Conservation (phyloP, 2,888 invertebrate genomes). For the Cistogaster globosa region DNA sequence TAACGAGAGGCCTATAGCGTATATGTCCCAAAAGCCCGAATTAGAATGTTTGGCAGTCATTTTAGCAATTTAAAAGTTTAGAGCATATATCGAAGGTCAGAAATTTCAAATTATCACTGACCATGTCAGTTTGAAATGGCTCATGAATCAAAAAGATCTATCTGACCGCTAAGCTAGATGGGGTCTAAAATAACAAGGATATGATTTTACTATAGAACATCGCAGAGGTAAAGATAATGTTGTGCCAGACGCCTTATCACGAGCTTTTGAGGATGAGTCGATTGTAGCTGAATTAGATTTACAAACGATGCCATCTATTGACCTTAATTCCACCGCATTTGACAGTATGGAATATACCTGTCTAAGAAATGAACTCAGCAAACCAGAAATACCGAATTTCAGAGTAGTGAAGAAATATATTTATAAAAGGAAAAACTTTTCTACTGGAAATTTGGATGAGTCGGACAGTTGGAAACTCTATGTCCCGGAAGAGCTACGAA, state of each 20-base stretch:
- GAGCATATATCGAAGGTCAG: background rate
- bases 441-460: background rate
- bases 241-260: background rate
- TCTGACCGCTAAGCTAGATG: slow-evolving; percentile 74
- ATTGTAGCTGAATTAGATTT: background rate
- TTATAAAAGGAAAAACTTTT: slow-evolving; percentile 8
- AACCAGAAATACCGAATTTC: slow-evolving; percentile 1
- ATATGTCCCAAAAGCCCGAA: background rate
- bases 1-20: background rate
- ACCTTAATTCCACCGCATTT: background rate
- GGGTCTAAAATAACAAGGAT: slow-evolving; percentile 49
- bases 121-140: slow-evolving; percentile 74
- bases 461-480: background rate
- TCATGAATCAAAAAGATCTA: slow-evolving; percentile 73
- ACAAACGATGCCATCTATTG: background rate
- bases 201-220: no score
- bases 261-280: background rate
- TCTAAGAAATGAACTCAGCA: background rate
- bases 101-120: slow-evolving; percentile 71
- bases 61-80: background rate
- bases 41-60: slow-evolving; percentile 9
- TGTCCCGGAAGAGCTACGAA: slow-evolving; percentile 5
- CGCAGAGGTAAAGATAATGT: background rate
- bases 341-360: background rate
- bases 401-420: slow-evolving; percentile 15